Evolutionary conservation across 2,888 invertebrate species (phyloP), one percentile per base, ranked within the genome.

Genomic region (Hypomecis atomaria): DNA sequence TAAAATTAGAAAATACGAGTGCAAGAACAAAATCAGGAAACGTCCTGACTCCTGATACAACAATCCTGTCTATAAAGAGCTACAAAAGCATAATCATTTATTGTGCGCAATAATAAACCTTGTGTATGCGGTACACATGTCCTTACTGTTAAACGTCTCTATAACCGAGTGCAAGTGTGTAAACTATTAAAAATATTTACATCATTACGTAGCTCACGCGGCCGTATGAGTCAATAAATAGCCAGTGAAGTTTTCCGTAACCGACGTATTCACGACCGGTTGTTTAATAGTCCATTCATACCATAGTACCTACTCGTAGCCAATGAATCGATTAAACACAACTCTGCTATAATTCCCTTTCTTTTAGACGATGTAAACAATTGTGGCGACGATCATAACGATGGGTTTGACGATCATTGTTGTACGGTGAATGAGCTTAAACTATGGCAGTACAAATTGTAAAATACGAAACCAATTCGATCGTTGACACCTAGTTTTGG

Each of bases 171-270:
- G 59, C 50, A 59, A 59, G 43, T 53, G 59, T 52, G 59, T 52
- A 50, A 54, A 60, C 42, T 65, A 60, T 64, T 63, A 55, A 63
- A 66, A 62, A 67, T 64, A 68, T 67, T 65, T 58, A 64, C 71
- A 67, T 59, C 59, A 64, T 62, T 64, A 66, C 66, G 56, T 48
- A 8, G 36, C 43, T 60, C 62, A 54, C 59, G 59, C 52, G 63
- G 34, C 11, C 10, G 49, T 37, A 55, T 66, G 70, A 69, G 56
- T 69, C 61, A 68, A 62, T 64, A 57, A 68, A 62, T 64, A 57
- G 38, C 54, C 23, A 37, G 59, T 54, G 40, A 63, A 69, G 62
- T 71, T 71, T 71, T 68, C 70, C 68, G 68, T 55, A 64, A 59
- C 61, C 45, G 58, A 61, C n/a, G 54, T 43, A 34, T 23, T 64